Base-by-base conservation (phyloP, 2,888 invertebrate genomes). In the Argyresthia albistria region DNA sequence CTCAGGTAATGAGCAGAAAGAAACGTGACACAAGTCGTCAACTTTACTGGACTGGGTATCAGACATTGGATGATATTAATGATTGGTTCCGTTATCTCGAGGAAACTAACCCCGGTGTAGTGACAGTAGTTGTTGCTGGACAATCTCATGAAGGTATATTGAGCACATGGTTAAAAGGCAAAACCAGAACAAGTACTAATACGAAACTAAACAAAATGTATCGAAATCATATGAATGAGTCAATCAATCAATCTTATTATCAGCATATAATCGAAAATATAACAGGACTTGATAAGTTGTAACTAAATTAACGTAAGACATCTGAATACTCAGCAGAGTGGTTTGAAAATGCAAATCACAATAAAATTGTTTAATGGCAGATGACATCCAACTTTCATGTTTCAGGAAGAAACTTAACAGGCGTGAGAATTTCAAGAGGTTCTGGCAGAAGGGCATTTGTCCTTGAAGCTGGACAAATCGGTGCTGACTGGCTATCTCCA, bases 401-500 rank as follows among this genome's bases (percentile, higher is more conserved):
- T 67, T 8, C 59, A 86, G 80, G 83, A 1, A 67, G 79, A 61
- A 76, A 81, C 51, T 77, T 92, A 4, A 91, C 90, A 47, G 80
- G 67, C 55, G 78, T 70, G 0, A 81, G 57, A 63, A 82, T 88
- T 50, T 70, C 81, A 1, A 67, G 80, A 14, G 65, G 8, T 7
- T 58, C 67, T 35, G 67, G 70, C 10, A 65, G 58, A 1, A 69
- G 70, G 1, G 73, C 66, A 0, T 71, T 87, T 45, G 65, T 84
- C 43, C 61, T 88, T 0, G 77, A 81, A 63, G 83, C 76, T 37
- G 90, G 90, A 43, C 93, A 93, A 61, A 89, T 94, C 56, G 93
- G 91, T 0, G 90, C 95, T 47, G 96, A 96, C 73, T 96, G 93
- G 93, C 87, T 93, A 6, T 88, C 91, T 0, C 90, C 93, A 0